A percentile compares a stretch with the other conserved stretches of the same genome.
phyloP scores from a whole-genome alignment of 2,888 invertebrate genomes.

The Eupithecia exiguata region DNA sequence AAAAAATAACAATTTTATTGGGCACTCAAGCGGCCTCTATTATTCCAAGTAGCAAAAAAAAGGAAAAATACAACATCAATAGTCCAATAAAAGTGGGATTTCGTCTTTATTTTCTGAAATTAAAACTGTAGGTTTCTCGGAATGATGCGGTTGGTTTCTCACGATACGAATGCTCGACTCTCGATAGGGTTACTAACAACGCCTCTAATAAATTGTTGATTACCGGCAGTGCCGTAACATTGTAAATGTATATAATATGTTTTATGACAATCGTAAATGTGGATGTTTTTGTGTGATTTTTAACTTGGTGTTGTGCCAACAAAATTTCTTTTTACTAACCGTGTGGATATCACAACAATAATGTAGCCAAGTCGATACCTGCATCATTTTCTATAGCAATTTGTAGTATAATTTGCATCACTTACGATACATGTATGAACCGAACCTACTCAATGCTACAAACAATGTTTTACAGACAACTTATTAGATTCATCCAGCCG shows the following conservation, averaged over 20 bases:
- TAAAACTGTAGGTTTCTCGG: constrained; percentile 75
- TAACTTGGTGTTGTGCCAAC: constrained; percentile 21
- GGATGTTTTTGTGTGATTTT: constrained; percentile 48
- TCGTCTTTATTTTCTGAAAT: constrained; percentile 76
- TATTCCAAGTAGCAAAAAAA: constrained; percentile 68
- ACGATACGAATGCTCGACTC: constrained; percentile 52
- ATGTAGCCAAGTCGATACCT: not conserved
- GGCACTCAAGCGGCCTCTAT: constrained; percentile 58
- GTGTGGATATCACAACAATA: not conserved
- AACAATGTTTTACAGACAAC: too few species aligned
- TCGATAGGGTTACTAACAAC: constrained; percentile 64
- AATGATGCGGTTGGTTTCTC: constrained; percentile 69
- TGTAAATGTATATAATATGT: constrained; percentile 74
- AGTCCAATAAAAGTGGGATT: constrained; percentile 78
- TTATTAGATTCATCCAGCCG: too few species aligned
- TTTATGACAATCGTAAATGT: constrained; percentile 72
- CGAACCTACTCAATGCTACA: too few species aligned
- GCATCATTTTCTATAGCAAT: too few species aligned
- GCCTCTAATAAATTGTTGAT: constrained; percentile 75
- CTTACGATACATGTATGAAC: too few species aligned
- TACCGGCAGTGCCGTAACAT: constrained; percentile 73
- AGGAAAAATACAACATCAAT: constrained; percentile 64
- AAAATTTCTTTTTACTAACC: not conserved
- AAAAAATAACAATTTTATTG: constrained; percentile 64
- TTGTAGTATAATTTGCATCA: too few species aligned